These are phyloP conservation scores for Eupithecia pulchellata DNA, from an alignment of 2,888 invertebrate genomes.

Conservation along the genomic window DNA sequence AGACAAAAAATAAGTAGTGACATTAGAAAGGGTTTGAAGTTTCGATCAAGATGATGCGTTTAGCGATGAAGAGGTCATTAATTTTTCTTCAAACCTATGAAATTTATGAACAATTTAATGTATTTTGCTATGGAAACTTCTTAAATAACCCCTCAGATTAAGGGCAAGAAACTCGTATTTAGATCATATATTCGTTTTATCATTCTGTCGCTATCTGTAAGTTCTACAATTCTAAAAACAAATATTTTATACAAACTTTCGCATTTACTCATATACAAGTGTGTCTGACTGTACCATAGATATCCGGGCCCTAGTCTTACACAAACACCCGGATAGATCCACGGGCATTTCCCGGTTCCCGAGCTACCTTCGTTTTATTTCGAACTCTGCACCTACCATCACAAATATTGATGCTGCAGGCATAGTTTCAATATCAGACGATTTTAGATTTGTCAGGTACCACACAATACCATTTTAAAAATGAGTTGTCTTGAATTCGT, in stretches of 20 bases:
- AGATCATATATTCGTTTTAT: too few species aligned
- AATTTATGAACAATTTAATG: too few species aligned
- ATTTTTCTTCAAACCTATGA: too few species aligned
- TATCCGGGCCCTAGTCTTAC: background rate
- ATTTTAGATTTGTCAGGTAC: background rate
- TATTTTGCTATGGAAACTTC: too few species aligned
- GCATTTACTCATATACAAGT: background rate
- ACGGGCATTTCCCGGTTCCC: slow-evolving; percentile 2
- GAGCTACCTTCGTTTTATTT: slow-evolving; percentile 10
- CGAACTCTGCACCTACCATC: slow-evolving; percentile 18
- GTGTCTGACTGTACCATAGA: background rate
- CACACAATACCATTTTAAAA: background rate
- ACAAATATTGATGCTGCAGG: slow-evolving; percentile 26
- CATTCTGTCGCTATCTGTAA: too few species aligned
- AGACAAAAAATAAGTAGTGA: too few species aligned
- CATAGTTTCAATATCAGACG: background rate
- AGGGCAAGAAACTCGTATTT: too few species aligned
- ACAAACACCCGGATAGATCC: background rate
- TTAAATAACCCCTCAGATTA: too few species aligned
- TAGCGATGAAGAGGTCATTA: too few species aligned
- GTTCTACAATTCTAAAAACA: too few species aligned
- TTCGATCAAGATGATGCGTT: too few species aligned
- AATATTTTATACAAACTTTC: background rate
- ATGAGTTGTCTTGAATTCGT: background rate
- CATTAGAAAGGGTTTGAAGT: too few species aligned